Conservation (phyloP, 2,888 invertebrate genomes). For the Chrysolina haemoptera region DNA sequence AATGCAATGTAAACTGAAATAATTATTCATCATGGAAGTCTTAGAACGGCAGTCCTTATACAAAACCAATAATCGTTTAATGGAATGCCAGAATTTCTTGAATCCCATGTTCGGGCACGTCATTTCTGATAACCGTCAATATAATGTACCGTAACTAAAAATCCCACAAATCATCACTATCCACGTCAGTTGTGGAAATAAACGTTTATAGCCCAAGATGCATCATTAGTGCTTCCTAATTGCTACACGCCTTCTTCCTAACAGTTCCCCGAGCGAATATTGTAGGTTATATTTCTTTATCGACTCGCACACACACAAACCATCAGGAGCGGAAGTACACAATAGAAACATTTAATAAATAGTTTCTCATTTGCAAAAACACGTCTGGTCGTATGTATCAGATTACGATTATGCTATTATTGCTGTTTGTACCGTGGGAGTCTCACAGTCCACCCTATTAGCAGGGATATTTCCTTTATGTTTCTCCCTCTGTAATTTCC, state of each 20-base stretch:
- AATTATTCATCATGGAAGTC: no score
- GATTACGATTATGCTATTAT: conserved; percentile 63
- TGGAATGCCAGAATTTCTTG: no score
- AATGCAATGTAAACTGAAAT: no score
- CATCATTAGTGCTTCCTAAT: conserved; percentile 45
- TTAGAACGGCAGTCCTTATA: no score
- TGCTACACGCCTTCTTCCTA: conserved; percentile 44
- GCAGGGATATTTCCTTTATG: conserved; percentile 45
- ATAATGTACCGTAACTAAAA: neutral
- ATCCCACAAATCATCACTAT: neutral
- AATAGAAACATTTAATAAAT: conserved; percentile 65
- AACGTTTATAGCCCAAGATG: conserved; percentile 19
- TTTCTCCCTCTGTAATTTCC: conserved; percentile 57
- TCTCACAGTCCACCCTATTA: conserved; percentile 53
- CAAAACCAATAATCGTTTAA: no score
- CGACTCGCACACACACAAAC: conserved; percentile 36
- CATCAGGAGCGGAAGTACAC: conserved; percentile 50
- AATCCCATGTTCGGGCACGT: neutral
- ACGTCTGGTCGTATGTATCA: conserved; percentile 67
- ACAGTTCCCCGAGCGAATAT: conserved; percentile 42
- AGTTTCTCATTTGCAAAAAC: conserved; percentile 69
- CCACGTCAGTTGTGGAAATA: neutral
- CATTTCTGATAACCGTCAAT: neutral
- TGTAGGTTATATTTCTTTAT: conserved; percentile 46
- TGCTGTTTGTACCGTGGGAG: conserved; percentile 64